phyloP scores from a whole-genome alignment of 2,888 invertebrate species.

The Carabus problematicus region DNA sequence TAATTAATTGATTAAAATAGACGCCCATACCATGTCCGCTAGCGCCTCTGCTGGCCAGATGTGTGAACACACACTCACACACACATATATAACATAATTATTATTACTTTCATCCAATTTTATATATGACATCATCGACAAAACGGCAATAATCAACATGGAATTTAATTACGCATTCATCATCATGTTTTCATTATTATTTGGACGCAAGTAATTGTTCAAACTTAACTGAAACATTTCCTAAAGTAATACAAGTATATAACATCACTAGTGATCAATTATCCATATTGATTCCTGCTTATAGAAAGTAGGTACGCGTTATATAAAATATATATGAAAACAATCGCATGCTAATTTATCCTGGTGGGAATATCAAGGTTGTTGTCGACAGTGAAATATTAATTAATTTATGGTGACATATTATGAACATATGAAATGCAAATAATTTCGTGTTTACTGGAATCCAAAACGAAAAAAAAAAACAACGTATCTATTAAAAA shows the following conservation, averaged over 20 bases:
- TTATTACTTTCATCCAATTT: conserved; percentile 42
- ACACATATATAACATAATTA: conserved; percentile 38
- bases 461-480: too few species aligned
- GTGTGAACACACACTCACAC: conserved; percentile 24
- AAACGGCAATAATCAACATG: conserved; percentile 27
- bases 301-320: too few species aligned
- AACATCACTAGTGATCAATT: too few species aligned
- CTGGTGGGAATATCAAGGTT: too few species aligned
- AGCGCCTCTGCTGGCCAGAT: conserved; percentile 39
- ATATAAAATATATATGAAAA: too few species aligned
- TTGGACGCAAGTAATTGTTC: background rate
- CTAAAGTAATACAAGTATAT: background rate
- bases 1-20: conserved; percentile 52
- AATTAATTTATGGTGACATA: too few species aligned
- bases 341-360: too few species aligned
- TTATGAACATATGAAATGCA: too few species aligned
- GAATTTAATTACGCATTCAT: conserved; percentile 40
- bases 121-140: conserved; percentile 41
- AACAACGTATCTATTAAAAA: too few species aligned
- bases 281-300: too few species aligned
- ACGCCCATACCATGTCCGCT: conserved; percentile 33
- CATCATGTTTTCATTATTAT: conserved; percentile 25
- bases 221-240: background rate
- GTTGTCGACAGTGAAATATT: too few species aligned
- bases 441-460: too few species aligned